phyloP scores from a whole-genome alignment of 2,888 invertebrate genomes.

The Limnephilus auricula region DNA sequence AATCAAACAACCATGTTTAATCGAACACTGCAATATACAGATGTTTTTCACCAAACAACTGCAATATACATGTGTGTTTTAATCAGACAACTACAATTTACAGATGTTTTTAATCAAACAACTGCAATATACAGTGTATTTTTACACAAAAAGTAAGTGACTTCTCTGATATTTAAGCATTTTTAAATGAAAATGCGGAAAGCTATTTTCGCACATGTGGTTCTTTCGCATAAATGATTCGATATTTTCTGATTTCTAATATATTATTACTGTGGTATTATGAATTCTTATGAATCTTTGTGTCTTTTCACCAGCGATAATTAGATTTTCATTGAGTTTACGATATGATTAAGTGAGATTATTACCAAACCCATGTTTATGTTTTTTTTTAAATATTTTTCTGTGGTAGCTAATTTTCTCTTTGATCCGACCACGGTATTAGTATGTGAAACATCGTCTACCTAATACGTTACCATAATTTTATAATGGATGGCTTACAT shows the following conservation, averaged over 20 bases:
- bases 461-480: background rate
- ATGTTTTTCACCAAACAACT: no score
- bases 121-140: no score
- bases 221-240: no score
- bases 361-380: background rate
- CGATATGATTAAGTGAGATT: background rate
- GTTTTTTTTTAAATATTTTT: background rate
- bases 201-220: no score
- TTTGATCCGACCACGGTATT: background rate
- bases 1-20: no score
- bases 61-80: no score
- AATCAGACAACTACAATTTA: no score
- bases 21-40: no score
- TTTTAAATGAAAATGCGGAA: no score
- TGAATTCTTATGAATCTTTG: background rate
- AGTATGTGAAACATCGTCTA: background rate
- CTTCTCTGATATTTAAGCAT: no score
- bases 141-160: no score
- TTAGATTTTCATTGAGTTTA: background rate
- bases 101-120: no score
- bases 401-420: background rate
- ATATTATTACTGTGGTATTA: background rate
- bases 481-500: slow-evolving; percentile 32
- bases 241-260: background rate
- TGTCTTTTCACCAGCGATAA: background rate